Percentiles rank a stretch among this genome's conserved stretches.
phyloP scores from a whole-genome alignment of 1,140 invertebrate species.

The Drosophila virilis region DNA sequence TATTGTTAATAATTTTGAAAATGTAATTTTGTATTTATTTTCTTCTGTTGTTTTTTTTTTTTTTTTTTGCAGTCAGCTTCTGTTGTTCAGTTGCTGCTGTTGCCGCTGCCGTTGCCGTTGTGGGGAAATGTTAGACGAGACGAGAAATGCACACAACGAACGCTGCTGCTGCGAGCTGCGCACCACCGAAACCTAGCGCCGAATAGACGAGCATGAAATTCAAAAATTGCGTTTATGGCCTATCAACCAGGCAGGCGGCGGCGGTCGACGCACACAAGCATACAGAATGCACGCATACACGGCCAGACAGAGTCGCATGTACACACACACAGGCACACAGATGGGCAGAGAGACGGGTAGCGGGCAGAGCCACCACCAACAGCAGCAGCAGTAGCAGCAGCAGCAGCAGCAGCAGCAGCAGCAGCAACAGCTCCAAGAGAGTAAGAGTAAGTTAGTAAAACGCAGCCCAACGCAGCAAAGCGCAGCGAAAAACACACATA shows the following conservation, averaged over 20 bases:
- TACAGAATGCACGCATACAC: conserved; percentile 37
- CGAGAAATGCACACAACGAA: conserved; percentile 77
- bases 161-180: conserved; percentile 79
- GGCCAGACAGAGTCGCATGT: conserved; percentile 2
- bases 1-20: conserved; percentile 26
- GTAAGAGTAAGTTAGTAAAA: conserved; percentile 54
- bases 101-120: conserved; percentile 39
- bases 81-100: conserved; percentile 39
- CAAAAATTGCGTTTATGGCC: conserved; percentile 82
- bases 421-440: conserved; percentile 50
- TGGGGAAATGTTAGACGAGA: conserved; percentile 57
- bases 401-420: conserved; percentile 41
- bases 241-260: conserved; percentile 63
- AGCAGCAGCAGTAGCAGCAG: conserved; percentile 30
- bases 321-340: conserved; percentile 1
- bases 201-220: conserved; percentile 82
- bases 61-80: conserved; percentile 33
- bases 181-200: conserved; percentile 84
- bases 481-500: conserved; percentile 38
- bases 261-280: conserved; percentile 39
- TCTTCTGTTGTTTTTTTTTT: conserved; percentile 11
- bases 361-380: conserved; percentile 37
- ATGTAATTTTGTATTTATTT: conserved; percentile 22
- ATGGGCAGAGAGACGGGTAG: conserved; percentile 2
- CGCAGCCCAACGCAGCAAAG: conserved; percentile 64